Evolutionary conservation across 1,140 invertebrate species (phyloP), one percentile per base, ranked within the genome.

Genomic region (Pogonomyrmex californicus): DNA sequence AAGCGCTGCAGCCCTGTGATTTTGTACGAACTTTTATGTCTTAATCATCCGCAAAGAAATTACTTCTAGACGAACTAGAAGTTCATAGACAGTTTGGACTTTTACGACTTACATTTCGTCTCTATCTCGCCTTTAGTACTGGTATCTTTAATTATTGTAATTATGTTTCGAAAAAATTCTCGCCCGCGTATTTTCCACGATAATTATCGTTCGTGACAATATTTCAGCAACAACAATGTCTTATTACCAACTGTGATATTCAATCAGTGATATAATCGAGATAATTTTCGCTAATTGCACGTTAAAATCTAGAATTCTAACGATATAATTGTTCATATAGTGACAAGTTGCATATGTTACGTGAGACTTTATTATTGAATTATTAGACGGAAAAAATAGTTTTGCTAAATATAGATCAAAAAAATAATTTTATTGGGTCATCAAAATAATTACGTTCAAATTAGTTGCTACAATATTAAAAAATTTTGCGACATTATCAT

Each of bases 291-390:
- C 79, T 93, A 93, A 93, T 93, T 92, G 86, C 89, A 93, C 73
- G 90, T 88, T 76, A 91, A 89, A 88, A 76, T 38, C 47, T 56
- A 9, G 63, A 23, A 71, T 62, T 51, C 30, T 92, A 93, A 94
- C 92, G 92, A 93, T 89, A 92, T 93, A 93, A 94, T 94, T 90
- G 89, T 54, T 85, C 87, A 83, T 90, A 87, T 92, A 93, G 93
- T 92, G 91, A 93, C 90, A 91, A 87, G 91, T 90, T 92, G 56
- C 23, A 56, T 12, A 30, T 63, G 78, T 70, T 85, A 86, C 85
- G 87, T 81, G 77, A 86, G 58, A 68, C 87, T 88, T 88, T 90
- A 87, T 91, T 91, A 93, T 92, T 93, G 88, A 92, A 91, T 93
- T 91, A 91, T 23, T 23, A 23, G 23, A 23, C 23, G 23, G 23